Evolutionary conservation across 2,113 vertebrate species (phyloP).

Genomic region (Pomatorhinus ruficollis): DNA sequence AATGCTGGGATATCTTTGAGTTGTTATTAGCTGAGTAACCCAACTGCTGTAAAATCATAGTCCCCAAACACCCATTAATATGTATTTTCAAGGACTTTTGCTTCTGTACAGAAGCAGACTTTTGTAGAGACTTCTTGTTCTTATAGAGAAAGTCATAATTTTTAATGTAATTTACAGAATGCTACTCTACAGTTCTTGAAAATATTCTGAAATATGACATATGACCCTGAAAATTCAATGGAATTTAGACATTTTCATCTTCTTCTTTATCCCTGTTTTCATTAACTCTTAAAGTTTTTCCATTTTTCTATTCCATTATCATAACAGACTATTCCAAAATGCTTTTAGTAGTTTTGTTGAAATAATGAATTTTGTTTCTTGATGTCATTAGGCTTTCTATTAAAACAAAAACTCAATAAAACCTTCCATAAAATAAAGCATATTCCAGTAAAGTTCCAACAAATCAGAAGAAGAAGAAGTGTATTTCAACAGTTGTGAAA

Average conservation of each 20-base stretch:
- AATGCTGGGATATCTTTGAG: neutral
- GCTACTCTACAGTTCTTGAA: neutral
- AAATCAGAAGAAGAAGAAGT: neutral
- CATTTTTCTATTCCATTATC: neutral
- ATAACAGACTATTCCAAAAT: neutral
- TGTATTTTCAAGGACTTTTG: neutral
- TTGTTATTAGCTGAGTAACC: neutral
- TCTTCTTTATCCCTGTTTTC: neutral
- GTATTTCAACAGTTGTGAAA: neutral
- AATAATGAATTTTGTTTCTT: neutral
- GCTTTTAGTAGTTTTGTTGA: neutral
- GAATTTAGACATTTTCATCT: neutral
- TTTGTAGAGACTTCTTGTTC: neutral
- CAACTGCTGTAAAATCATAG: neutral
- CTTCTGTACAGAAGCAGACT: neutral
- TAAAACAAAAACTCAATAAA: neutral
- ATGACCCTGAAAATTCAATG: neutral
- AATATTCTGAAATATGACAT: neutral
- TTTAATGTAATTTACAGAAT: neutral
- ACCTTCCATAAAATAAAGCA: neutral
- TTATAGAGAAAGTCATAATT: rapidly evolving
- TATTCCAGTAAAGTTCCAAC: neutral
- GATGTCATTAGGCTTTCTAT: neutral
- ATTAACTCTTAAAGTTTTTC: neutral
- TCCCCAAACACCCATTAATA: neutral